These are phyloP conservation scores for Brenthis ino DNA, from an alignment of 2,888 invertebrate genomes.

Conservation along the genomic window DNA sequence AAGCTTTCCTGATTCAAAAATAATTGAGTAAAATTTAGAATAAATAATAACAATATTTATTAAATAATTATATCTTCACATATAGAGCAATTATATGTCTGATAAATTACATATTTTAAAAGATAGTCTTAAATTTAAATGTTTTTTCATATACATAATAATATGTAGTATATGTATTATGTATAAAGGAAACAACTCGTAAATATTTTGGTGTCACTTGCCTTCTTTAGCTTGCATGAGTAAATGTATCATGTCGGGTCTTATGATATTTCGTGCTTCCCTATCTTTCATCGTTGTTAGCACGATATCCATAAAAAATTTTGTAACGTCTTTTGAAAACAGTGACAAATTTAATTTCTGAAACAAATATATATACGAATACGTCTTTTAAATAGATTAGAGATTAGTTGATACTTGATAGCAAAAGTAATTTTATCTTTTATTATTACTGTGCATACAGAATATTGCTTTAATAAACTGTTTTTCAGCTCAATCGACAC, in stretches of 20 bases:
- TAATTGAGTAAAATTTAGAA: no score
- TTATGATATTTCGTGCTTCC: constrained; percentile 54
- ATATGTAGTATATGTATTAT: constrained; percentile 1
- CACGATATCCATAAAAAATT: constrained; percentile 64
- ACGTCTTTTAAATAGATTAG: no score
- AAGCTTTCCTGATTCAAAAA: constrained; percentile 48
- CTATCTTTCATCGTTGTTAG: constrained; percentile 62
- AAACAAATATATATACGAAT: constrained; percentile 15
- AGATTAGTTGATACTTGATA: no score
- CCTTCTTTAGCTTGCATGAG: constrained; percentile 76
- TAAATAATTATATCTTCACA: no score
- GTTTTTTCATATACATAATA: no score
- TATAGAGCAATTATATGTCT: no score
- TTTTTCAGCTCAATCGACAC: background rate
- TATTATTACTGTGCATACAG: background rate
- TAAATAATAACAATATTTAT: no score
- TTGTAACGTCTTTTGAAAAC: constrained; percentile 41
- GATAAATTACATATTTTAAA: no score
- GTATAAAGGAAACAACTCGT: background rate
- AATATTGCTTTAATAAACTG: background rate
- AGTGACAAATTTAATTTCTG: constrained; percentile 47
- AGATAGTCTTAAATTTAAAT: no score
- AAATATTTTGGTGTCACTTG: constrained; percentile 31
- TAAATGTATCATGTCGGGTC: constrained; percentile 79
- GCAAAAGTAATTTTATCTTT: background rate